A percentile compares a stretch with the other conserved stretches of the same genome.
Evolutionary conservation across 2,888 invertebrate genomes (phyloP).

Genomic region (Fragum fragum): DNA sequence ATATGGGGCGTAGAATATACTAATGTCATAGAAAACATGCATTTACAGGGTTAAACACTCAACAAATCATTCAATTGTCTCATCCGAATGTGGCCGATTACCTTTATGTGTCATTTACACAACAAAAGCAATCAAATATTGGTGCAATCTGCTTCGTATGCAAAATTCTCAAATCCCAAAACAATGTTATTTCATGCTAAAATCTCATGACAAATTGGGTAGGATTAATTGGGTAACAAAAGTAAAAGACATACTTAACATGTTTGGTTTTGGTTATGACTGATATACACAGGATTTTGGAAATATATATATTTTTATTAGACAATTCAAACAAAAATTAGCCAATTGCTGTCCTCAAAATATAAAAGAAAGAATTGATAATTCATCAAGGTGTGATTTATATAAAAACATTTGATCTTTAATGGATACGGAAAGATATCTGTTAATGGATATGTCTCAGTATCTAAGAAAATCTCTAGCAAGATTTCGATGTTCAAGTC

Average conservation of each 20-base stretch:
- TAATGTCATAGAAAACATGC: neutral
- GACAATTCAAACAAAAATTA: slow-evolving; percentile 19
- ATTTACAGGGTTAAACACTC: slow-evolving; percentile 4
- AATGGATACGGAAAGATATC: slow-evolving; percentile 35
- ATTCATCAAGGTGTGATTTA: slow-evolving; percentile 29
- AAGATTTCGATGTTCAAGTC: slow-evolving; percentile 37
- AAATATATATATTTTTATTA: slow-evolving; percentile 19
- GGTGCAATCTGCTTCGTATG: too few relatives aligned
- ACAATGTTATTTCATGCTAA: neutral
- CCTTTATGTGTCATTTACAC: neutral
- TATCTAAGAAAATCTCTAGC: slow-evolving; percentile 28
- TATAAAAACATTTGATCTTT: slow-evolving; percentile 29
- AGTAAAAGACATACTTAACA: slow-evolving; percentile 7
- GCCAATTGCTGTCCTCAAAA: neutral
- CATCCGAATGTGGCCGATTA: slow-evolving; percentile 5
- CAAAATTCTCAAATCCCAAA: neutral
- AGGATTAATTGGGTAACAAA: slow-evolving; percentile 24
- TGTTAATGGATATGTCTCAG: slow-evolving; percentile 29
- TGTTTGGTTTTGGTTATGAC: slow-evolving; percentile 32
- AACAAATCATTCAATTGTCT: neutral
- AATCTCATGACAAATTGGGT: neutral
- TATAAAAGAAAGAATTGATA: slow-evolving; percentile 9
- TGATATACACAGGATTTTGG: slow-evolving; percentile 30
- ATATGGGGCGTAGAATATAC: neutral
- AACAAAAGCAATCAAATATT: slow-evolving; percentile 2